Percentiles rank a stretch among this genome's conserved stretches.
These are phyloP conservation scores for Heliconius eleuchia DNA, from an alignment of 1,140 invertebrate genomes.

Conservation along the genomic window DNA sequence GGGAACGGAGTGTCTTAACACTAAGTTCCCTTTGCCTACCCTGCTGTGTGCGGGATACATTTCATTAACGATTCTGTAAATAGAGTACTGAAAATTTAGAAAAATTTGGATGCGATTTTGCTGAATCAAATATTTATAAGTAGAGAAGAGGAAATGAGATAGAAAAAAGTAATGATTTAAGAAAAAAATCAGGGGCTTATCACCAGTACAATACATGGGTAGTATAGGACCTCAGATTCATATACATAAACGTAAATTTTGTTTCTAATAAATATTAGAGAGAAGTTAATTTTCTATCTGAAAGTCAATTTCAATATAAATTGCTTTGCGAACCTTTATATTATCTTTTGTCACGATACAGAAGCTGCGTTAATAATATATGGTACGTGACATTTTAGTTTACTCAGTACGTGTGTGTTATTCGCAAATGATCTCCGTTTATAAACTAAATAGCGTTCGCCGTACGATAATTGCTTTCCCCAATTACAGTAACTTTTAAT, in stretches of 20 bases:
- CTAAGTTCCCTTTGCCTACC: too few species aligned
- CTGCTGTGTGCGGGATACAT: too few species aligned
- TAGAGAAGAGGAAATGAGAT: neutral
- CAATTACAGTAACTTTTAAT: neutral
- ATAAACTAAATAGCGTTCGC: neutral
- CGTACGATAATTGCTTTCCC: neutral
- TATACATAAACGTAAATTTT: neutral
- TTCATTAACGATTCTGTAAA: neutral
- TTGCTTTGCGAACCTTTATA: neutral
- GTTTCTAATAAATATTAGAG: neutral
- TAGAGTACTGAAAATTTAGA: neutral
- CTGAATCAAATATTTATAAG: neutral
- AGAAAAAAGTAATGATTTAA: neutral
- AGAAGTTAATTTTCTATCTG: neutral
- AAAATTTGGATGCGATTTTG: neutral
- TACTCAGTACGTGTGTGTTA: slow-evolving; percentile 1
- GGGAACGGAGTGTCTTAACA: too few species aligned
- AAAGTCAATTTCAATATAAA: slow-evolving; percentile 5
- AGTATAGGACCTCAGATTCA: too few species aligned
- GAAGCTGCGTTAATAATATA: slow-evolving; percentile 3
- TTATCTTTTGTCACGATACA: neutral
- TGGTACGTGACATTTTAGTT: slow-evolving; percentile 12
- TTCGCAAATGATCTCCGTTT: neutral
- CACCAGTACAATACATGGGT: too few species aligned
- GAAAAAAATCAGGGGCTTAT: too few species aligned